A percentile compares a stretch with the other conserved stretches of the same genome.
Conservation (phyloP, 2,113 vertebrate genomes). For the Cnemophilus loriae region DNA sequence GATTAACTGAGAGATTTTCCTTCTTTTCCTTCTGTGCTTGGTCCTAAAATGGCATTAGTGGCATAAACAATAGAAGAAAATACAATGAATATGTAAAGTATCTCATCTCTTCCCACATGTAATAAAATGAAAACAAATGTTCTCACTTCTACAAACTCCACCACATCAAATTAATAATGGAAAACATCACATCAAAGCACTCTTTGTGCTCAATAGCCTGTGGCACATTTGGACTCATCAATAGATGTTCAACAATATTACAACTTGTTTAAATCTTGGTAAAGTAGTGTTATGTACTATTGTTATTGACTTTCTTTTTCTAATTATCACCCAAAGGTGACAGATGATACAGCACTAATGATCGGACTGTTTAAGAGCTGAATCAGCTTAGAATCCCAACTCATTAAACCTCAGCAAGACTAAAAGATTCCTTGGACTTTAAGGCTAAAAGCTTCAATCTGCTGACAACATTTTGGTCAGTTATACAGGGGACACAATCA, state of each 20-base stretch:
- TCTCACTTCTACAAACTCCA: constrained; percentile 62
- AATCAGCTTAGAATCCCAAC: constrained; percentile 66
- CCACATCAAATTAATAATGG: constrained; percentile 78
- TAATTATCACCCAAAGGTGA: constrained; percentile 85
- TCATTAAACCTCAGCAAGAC: constrained; percentile 50
- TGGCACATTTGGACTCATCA: constrained; percentile 78
- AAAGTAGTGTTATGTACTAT: constrained; percentile 77
- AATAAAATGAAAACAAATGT: constrained; percentile 67
- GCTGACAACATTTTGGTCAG: background rate
- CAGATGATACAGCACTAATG: constrained; percentile 76
- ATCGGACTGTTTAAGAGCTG: constrained; percentile 66
- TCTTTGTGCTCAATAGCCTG: constrained; percentile 74
- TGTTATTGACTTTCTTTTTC: constrained; percentile 80
- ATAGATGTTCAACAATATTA: constrained; percentile 80
- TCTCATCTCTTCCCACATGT: background rate
- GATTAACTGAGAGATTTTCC: background rate
- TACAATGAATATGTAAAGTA: constrained; percentile 47
- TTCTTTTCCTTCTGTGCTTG: background rate
- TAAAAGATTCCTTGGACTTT: constrained; percentile 29
- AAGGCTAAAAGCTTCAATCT: background rate
- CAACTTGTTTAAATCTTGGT: constrained; percentile 80
- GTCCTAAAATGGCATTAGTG: background rate
- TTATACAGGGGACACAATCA: background rate
- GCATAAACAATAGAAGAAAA: background rate
- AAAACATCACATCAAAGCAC: constrained; percentile 70